phyloP scores from a whole-genome alignment of 2,113 vertebrate species.

The Ceyx margarethae region DNA sequence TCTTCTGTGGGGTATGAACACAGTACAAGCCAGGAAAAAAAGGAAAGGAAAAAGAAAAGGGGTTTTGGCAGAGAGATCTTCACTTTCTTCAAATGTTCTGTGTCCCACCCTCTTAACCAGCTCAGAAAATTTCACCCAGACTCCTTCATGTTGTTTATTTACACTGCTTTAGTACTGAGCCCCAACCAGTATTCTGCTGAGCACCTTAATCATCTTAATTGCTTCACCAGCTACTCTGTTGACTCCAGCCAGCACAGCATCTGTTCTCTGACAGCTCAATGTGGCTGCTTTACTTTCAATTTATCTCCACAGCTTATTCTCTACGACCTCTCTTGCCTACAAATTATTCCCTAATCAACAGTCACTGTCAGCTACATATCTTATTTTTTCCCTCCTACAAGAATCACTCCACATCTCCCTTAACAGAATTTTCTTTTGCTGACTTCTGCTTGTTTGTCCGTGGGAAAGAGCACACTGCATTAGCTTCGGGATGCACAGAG shows the following conservation, averaged over 20 bases:
- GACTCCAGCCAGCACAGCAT: neutral
- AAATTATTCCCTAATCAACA: neutral
- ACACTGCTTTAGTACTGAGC: neutral
- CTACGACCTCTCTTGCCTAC: neutral
- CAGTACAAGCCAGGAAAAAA: neutral
- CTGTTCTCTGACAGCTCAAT: neutral
- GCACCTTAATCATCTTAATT: neutral
- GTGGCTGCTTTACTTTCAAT: slow-evolving; percentile 6
- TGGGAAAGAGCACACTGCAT: neutral
- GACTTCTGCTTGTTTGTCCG: neutral
- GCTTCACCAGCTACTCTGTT: slow-evolving; percentile 6
- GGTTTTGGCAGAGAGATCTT: neutral
- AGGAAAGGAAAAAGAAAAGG: neutral
- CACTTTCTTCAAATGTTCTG: neutral
- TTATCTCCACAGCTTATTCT: neutral
- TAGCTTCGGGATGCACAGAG: neutral
- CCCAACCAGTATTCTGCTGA: neutral
- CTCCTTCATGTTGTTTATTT: neutral
- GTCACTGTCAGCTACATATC: neutral
- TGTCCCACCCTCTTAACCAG: neutral
- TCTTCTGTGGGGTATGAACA: neutral
- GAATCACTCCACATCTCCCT: neutral
- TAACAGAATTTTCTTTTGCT: neutral
- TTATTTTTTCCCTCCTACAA: neutral
- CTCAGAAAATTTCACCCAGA: neutral